Base-by-base conservation (phyloP, 1,140 invertebrate species). In the Choristoneura fumiferana region DNA sequence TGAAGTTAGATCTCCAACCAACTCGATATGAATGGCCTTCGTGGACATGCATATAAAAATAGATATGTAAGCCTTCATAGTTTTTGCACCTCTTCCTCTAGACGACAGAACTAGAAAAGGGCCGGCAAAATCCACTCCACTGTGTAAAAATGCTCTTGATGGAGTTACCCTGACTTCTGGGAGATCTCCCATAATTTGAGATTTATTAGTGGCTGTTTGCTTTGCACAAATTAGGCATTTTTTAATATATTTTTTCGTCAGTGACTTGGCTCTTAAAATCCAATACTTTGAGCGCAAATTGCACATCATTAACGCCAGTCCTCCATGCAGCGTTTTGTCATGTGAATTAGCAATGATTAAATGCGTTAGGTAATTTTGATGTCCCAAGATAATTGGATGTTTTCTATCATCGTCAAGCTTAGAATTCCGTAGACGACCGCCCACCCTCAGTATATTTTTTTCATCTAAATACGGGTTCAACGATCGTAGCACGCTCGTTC, bases 101-200 rank as follows among this genome's bases (percentile, higher is more conserved):
- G 49, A 62, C n/a, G 14, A n/a, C 1, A 38, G 33, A 0, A 61
- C 22, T 0, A 58, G 40, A 4, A 84, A 65, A 12, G 81, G 79
- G 4, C 85, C 84, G 6, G 72, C 69, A 40, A 72, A 86, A 60
- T 87, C 82, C 4, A 83, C 58, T n/a, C 84, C 84, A 49, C 34
- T 43, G 15, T 67, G 34, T 12, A 15, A 9, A 63, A 87, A 87
- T 0, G 71, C 29, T n/a, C 45, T 22, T 3, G 63, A 3, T 57
- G 66, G 60, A 52, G 33, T 73, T 0, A 85, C 58, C 54, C 78
- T 56, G 8, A 58, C 8, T 1, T 55, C 18, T 4, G 83, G 83
- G 6, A 87, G 60, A 38, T 78, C 62, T 12, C 71, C 76, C 82
- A 85, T 85, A 0, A 71, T 14, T 52, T 77, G 63, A 9, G 14